Evolutionary conservation across 2,888 invertebrate genomes (phyloP).

Genomic region (Nowickia ferox): DNA sequence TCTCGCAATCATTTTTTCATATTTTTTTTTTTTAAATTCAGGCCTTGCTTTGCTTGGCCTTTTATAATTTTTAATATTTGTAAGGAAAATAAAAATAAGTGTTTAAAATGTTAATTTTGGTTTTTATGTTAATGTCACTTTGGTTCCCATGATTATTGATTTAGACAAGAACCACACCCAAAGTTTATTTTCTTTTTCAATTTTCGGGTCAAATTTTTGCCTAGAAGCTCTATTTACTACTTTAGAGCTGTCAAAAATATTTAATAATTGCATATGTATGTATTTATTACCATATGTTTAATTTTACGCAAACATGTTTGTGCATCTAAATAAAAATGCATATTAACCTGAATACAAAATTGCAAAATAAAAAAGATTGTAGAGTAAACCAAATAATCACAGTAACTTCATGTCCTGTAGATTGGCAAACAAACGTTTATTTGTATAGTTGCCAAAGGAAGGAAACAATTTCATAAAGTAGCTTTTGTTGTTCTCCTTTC

Average conservation of each 20-base stretch:
- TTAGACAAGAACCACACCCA: too few relatives aligned
- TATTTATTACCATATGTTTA: not conserved
- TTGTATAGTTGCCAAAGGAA: slow-evolving; percentile 56
- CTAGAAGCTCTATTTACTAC: too few relatives aligned
- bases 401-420: not conserved
- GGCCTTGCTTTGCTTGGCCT: too few relatives aligned
- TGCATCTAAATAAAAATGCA: not conserved
- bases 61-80: too few relatives aligned
- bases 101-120: too few relatives aligned
- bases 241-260: not conserved
- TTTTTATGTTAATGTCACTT: too few relatives aligned
- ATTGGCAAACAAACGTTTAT: not conserved
- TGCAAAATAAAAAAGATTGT: slow-evolving; percentile 16
- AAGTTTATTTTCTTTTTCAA: not conserved
- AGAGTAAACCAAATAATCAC: slow-evolving; percentile 27
- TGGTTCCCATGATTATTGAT: too few relatives aligned
- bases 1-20: too few relatives aligned
- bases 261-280: not conserved
- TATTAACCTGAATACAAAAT: slow-evolving; percentile 6
- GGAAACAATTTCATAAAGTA: slow-evolving; percentile 53
- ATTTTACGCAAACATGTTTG: not conserved
- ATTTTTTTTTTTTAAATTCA: too few relatives aligned
- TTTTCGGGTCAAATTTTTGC: too few relatives aligned
- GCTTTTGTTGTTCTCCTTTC: slow-evolving; percentile 51
- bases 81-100: too few relatives aligned